Base-by-base conservation (phyloP, 2,113 vertebrate genomes). In the Malaclemys terrapin region DNA sequence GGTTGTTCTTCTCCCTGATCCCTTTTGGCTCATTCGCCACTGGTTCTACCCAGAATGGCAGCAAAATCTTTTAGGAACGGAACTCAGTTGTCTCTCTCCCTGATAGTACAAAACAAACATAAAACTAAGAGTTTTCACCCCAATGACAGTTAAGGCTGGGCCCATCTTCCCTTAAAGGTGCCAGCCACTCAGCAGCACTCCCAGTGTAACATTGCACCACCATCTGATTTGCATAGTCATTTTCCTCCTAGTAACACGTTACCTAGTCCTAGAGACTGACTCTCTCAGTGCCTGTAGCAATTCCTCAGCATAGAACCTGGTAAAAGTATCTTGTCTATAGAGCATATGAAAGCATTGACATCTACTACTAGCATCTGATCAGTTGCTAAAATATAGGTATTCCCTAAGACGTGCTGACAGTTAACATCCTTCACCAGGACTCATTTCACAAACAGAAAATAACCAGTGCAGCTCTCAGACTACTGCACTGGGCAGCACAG, bases 381-480 rank as follows among this genome's bases (percentile, higher is more conserved):
- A 89, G 27, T 84, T 89, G 76, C 91, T 85, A 90, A 93, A 96
- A 93, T 81, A 91, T 49, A 92, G 83, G 89, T 19, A 85, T 93
- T 81, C 47, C 72, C 86, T 92, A 81, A 91, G 50, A 93, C 90
- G 53, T 57, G 81, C 35, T 95, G 89, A 82, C 79, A 88, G 94
- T 89, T 89, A 92, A 94, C 91, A 95, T 56, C 13, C 84, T 86
- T 96, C 91, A 93, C 50, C n/a, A 80, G 42, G 16, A 47, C 53
- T 91, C 87, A 91, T 31, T 88, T 25, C 17, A 17, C 69, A 93
- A 92, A 95, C 59, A 53, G 75, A 56, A 89, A 59, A 81, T 22
- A 53, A 87, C 91, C 57, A 47, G 45, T 47, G 45, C 45, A 47
- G 45, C 45, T 47, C 45, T 7, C 45, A 47, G 45, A 47, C 45